phyloP scores from a whole-genome alignment of 2,888 invertebrate genomes.

The Chouioia cunea region DNA sequence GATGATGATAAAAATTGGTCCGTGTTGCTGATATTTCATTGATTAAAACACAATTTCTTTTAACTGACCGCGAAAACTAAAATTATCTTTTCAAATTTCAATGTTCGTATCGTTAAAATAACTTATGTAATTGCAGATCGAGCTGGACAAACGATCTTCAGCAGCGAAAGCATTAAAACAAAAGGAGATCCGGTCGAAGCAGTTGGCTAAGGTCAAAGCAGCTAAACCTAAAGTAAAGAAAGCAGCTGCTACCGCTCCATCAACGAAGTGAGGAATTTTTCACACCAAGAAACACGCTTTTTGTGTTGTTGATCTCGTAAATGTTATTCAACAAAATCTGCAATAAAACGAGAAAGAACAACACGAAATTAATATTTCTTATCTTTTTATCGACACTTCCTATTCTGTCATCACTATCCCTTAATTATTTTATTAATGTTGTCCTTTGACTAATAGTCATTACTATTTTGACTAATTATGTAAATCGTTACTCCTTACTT shows the following conservation, averaged over 20 bases:
- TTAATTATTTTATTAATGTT: not conserved
- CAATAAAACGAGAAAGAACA: constrained; percentile 46
- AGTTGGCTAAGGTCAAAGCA: constrained; percentile 50
- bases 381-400: not conserved
- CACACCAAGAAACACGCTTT: constrained; percentile 23
- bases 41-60: constrained; percentile 5
- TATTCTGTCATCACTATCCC: not conserved
- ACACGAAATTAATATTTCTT: constrained; percentile 33
- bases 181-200: constrained; percentile 51
- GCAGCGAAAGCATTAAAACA: constrained; percentile 46
- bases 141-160: constrained; percentile 45
- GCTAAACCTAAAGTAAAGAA: constrained; percentile 49
- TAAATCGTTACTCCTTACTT: too few relatives aligned
- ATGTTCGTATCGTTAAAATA: not conserved
- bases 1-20: constrained; percentile 52
- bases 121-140: constrained; percentile 50
- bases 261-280: constrained; percentile 51
- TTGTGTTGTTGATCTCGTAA: constrained; percentile 42
- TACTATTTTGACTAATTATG: too few relatives aligned
- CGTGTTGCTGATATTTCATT: constrained; percentile 51
- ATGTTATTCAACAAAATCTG: constrained; percentile 35
- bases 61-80: not conserved
- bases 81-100: not conserved
- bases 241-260: constrained; percentile 41
- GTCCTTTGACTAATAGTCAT: not conserved